phyloP scores from a whole-genome alignment of 2,797 vertebrate species.

The Enteromius unitaeniatus region DNA sequence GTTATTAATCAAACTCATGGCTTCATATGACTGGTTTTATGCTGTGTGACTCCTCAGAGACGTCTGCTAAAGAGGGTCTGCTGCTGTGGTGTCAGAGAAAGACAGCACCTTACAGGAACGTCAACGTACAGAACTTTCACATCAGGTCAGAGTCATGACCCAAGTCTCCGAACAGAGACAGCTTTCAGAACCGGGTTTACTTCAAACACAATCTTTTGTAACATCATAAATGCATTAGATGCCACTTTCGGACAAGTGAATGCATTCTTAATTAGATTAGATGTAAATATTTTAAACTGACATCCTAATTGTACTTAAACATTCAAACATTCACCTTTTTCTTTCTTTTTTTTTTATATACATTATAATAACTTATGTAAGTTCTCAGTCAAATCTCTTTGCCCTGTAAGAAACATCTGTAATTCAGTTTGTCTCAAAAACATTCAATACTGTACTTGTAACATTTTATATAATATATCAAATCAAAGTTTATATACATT shows the following conservation, averaged over 20 bases:
- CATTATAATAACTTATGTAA: no score
- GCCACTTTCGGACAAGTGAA: neutral
- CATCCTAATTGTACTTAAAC: no score
- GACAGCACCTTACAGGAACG: constrained; percentile 91
- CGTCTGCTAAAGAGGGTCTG: constrained; percentile 89
- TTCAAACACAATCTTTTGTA: neutral
- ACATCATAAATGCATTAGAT: neutral
- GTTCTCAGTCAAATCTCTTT: no score
- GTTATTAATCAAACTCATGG: constrained; percentile 26
- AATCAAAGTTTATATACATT: no score
- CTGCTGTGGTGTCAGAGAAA: constrained; percentile 91
- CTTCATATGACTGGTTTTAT: constrained; percentile 10
- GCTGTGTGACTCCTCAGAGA: constrained; percentile 74
- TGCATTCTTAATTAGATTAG: neutral
- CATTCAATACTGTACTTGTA: neutral
- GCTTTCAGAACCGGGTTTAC: neutral
- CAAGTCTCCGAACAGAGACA: no score
- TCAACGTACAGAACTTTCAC: constrained; percentile 93
- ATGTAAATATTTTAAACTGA: neutral
- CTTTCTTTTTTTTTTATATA: no score
- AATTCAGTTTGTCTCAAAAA: neutral
- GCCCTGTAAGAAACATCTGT: neutral
- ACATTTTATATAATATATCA: no score
- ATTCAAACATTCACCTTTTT: no score
- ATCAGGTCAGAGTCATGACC: constrained; percentile 79